Conservation (phyloP, 1,140 invertebrate species). For the Tetranychus cinnabarinus region DNA sequence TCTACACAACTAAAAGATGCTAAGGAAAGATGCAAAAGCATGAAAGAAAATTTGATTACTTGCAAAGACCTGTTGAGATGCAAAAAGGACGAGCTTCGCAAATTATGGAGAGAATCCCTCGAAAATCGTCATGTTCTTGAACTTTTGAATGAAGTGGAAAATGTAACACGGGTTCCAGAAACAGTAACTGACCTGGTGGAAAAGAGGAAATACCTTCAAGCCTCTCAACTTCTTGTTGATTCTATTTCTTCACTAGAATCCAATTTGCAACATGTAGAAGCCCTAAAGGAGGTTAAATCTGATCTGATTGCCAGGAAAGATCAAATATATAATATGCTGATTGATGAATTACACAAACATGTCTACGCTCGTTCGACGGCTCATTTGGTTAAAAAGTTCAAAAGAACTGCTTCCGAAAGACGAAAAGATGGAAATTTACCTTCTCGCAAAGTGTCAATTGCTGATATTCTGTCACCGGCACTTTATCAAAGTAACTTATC, state of each 20-base stretch:
- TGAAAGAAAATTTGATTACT: constrained; percentile 65
- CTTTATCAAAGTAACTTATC: neutral
- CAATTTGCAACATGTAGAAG: constrained; percentile 33
- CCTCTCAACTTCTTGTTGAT: constrained; percentile 47
- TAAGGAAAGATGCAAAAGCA: constrained; percentile 49
- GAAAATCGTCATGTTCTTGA: constrained; percentile 72
- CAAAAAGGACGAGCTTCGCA: constrained; percentile 69
- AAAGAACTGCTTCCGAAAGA: constrained; percentile 17
- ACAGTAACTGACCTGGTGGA: constrained; percentile 39
- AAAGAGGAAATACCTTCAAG: constrained; percentile 58
- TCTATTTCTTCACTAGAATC: constrained; percentile 1
- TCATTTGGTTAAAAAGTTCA: constrained; percentile 18
- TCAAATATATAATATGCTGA: constrained; percentile 38
- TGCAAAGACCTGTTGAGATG: constrained; percentile 74
- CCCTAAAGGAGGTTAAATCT: constrained; percentile 43
- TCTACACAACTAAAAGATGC: constrained; percentile 39
- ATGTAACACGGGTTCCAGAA: constrained; percentile 48
- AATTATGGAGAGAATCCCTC: constrained; percentile 72
- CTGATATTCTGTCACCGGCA: constrained; percentile 2
- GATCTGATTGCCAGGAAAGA: constrained; percentile 46
- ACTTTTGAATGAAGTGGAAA: constrained; percentile 64
- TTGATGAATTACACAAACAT: constrained; percentile 45
- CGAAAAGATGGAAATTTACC: constrained; percentile 17
- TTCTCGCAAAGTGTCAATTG: neutral
- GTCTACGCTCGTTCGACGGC: constrained; percentile 30